phyloP scores from a whole-genome alignment of 2,113 vertebrate species.

The Lucifuga dentata region DNA sequence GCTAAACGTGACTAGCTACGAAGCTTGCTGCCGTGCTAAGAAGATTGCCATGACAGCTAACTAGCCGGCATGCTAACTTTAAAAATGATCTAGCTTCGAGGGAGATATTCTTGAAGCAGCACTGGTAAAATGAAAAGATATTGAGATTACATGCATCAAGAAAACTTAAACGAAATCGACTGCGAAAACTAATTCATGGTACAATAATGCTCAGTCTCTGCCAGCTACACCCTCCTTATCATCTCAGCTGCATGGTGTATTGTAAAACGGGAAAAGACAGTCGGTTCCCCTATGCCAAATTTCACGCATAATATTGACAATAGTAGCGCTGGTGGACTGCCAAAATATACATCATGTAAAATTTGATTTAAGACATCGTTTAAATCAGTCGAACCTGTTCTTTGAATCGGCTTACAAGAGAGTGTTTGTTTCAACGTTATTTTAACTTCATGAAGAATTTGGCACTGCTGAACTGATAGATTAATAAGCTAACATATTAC shows the following conservation, averaged over 20 bases:
- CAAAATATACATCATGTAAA: accelerated
- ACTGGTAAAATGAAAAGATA: background rate
- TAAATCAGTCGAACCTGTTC: background rate
- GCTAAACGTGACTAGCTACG: slow-evolving; percentile 13
- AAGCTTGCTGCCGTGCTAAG: slow-evolving; percentile 10
- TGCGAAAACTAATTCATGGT: too few relatives aligned
- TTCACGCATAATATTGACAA: background rate
- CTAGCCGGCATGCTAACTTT: background rate
- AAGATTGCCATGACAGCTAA: background rate
- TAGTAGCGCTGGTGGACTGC: background rate
- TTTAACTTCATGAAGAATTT: background rate
- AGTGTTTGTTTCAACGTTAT: background rate
- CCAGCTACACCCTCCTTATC: background rate
- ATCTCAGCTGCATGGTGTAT: too few relatives aligned
- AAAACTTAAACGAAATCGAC: too few relatives aligned
- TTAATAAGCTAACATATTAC: background rate
- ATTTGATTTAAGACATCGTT: accelerated
- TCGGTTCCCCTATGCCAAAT: background rate
- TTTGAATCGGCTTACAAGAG: slow-evolving; percentile 38
- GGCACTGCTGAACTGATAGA: background rate
- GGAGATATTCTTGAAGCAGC: too few relatives aligned
- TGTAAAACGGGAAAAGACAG: too few relatives aligned
- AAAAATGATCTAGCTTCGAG: background rate
- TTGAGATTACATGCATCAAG: too few relatives aligned
- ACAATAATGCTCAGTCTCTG: accelerated